These are phyloP conservation scores for Idaea biselata DNA, from an alignment of 2,888 invertebrate genomes.

Conservation along the genomic window DNA sequence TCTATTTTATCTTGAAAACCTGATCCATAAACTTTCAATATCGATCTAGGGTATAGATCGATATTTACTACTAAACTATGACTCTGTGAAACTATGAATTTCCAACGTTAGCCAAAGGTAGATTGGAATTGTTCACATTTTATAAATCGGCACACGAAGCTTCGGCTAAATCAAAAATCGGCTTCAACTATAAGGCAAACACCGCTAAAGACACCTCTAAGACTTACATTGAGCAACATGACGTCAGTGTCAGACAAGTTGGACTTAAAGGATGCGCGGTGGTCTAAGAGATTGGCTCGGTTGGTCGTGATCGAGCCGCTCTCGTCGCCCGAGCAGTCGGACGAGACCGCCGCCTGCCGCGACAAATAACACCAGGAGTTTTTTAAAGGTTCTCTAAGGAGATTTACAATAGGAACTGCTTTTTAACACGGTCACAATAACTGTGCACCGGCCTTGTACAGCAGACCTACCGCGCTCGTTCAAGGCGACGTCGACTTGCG, in stretches of 20 bases:
- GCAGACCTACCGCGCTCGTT: too few species aligned
- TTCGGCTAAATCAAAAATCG: conserved; percentile 9
- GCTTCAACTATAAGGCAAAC: conserved; percentile 23
- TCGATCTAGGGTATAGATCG: too few species aligned
- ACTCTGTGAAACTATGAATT: too few species aligned
- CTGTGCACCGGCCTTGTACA: too few species aligned
- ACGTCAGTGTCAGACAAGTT: conserved; percentile 97
- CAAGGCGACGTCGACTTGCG: too few species aligned
- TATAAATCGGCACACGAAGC: background rate
- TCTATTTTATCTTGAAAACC: too few species aligned
- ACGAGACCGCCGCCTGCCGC: conserved; percentile 83
- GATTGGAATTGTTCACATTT: background rate
- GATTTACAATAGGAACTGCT: too few species aligned
- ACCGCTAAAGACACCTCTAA: conserved; percentile 42
- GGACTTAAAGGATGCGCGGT: conserved; percentile 90
- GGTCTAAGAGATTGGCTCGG: conserved; percentile 86
- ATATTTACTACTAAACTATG: too few species aligned
- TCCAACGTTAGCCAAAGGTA: too few species aligned
- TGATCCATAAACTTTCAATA: too few species aligned
- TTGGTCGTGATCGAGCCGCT: conserved; percentile 91
- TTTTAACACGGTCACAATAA: too few species aligned
- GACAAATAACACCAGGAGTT: conserved; percentile 18
- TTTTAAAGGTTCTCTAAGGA: too few species aligned
- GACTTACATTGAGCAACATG: conserved; percentile 92
- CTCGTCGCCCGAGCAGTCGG: conserved; percentile 82